Conservation (phyloP, 23 tunicate genomes). For the Trididemnum clinides region DNA sequence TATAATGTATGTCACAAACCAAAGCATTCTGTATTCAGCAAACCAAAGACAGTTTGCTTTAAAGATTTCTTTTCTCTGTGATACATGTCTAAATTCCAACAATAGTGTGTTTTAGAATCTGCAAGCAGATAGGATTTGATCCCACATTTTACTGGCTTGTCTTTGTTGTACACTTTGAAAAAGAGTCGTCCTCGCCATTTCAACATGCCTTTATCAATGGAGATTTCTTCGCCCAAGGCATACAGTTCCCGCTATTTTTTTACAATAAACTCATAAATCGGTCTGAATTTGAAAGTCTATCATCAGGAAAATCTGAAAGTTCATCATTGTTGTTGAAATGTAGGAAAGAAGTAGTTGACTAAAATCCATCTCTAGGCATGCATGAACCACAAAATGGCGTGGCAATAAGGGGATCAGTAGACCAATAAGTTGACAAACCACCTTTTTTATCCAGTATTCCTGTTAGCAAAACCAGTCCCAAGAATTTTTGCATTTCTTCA, state of each 20-base stretch:
- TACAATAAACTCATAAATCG: background rate
- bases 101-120: slow-evolving; percentile 25
- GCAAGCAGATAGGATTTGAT: slow-evolving; percentile 40
- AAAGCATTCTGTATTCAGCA: slow-evolving; percentile 11
- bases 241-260: slow-evolving; percentile 12
- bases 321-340: slow-evolving; percentile 24
- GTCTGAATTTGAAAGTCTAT: slow-evolving; percentile 23
- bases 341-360: background rate
- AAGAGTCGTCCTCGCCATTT: slow-evolving; percentile 24
- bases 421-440: background rate
- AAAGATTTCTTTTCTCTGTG: slow-evolving; percentile 1
- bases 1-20: slow-evolving; percentile 13
- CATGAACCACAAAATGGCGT: slow-evolving; percentile 3
- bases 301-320: background rate
- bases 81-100: slow-evolving; percentile 28
- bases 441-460: slow-evolving; percentile 1
- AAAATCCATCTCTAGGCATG: slow-evolving; percentile 23
- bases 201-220: slow-evolving; percentile 40
- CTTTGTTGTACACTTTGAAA: slow-evolving; percentile 38
- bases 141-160: slow-evolving; percentile 40
- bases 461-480: slow-evolving; percentile 20
- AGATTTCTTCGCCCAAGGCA: slow-evolving; percentile 21
- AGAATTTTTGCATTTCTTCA: background rate
- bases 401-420: background rate
- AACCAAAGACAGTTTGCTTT: slow-evolving; percentile 16